Conservation (phyloP, 37 sponge, comb jelly and placozoan species). For the Bolinopsis microptera region DNA sequence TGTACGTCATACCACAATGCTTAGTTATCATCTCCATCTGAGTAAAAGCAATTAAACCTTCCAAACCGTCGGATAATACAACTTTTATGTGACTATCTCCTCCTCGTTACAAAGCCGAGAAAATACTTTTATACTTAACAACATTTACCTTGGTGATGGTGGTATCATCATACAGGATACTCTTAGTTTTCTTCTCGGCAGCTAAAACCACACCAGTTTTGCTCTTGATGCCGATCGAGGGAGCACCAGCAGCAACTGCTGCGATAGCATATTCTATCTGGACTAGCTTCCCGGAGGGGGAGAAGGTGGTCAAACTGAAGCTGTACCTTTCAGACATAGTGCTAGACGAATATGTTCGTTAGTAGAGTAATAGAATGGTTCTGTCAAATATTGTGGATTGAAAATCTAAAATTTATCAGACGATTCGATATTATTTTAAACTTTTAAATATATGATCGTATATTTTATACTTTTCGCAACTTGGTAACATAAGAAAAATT, state of each 20-base stretch:
- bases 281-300: constrained; percentile 96
- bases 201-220: constrained; percentile 95
- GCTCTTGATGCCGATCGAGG: constrained; percentile 96
- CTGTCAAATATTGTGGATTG: too few species aligned
- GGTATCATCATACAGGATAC: constrained; percentile 85
- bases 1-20: constrained; percentile 90
- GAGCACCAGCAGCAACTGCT: constrained; percentile 92
- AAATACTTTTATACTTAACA: too few species aligned
- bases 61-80: not conserved
- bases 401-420: too few species aligned
- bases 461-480: too few species aligned
- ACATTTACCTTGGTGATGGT: constrained; percentile 82
- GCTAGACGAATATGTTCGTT: not conserved
- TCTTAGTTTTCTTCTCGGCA: constrained; percentile 96
- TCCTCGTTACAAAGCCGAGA: not conserved
- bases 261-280: constrained; percentile 97
- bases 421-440: too few species aligned
- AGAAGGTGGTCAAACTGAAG: constrained; percentile 96
- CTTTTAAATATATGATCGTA: too few species aligned
- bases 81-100: not conserved
- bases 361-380: too few species aligned
- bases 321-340: constrained; percentile 90
- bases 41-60: too few species aligned
- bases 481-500: too few species aligned
- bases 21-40: constrained; percentile 89